A percentile compares a stretch with the other conserved stretches of the same genome.
Evolutionary conservation across 2,797 vertebrate species (phyloP).

Genomic region (Characodon lateralis): DNA sequence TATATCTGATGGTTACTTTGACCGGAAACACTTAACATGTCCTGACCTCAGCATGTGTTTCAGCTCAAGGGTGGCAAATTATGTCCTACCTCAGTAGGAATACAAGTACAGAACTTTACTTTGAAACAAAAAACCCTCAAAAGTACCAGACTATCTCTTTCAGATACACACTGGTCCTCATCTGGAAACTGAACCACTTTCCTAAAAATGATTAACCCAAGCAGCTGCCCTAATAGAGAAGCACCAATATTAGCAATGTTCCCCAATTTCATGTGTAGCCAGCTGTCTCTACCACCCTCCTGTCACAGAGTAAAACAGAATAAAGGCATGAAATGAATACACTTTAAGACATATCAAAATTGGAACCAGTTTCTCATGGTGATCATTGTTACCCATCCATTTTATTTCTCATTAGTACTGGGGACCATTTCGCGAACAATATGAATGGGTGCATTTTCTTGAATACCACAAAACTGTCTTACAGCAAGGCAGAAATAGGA

Average conservation of each 20-base stretch:
- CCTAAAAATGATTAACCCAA: neutral
- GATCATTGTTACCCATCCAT: conserved; percentile 1
- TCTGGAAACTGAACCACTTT: neutral
- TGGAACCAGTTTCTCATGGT: neutral
- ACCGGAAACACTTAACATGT: no score
- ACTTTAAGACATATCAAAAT: conserved; percentile 20
- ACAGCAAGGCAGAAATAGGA: conserved; percentile 19
- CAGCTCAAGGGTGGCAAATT: no score
- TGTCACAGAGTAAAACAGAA: conserved; percentile 33
- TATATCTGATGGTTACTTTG: no score
- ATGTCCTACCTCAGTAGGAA: no score
- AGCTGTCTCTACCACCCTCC: conserved; percentile 40
- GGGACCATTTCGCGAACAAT: conserved; percentile 37
- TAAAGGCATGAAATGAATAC: conserved; percentile 28
- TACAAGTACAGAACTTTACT: neutral
- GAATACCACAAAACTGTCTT: conserved; percentile 28
- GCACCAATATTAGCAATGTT: conserved; percentile 12
- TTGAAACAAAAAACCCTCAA: neutral
- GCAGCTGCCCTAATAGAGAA: neutral
- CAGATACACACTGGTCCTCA: neutral
- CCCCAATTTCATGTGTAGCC: conserved; percentile 53
- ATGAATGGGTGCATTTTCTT: conserved; percentile 46
- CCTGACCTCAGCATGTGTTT: no score
- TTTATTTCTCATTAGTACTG: conserved; percentile 18
- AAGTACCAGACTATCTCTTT: neutral